Percentiles rank a stretch among this genome's conserved stretches.
phyloP scores from a whole-genome alignment of 2,113 vertebrate genomes.

The Corythaeola cristata region DNA sequence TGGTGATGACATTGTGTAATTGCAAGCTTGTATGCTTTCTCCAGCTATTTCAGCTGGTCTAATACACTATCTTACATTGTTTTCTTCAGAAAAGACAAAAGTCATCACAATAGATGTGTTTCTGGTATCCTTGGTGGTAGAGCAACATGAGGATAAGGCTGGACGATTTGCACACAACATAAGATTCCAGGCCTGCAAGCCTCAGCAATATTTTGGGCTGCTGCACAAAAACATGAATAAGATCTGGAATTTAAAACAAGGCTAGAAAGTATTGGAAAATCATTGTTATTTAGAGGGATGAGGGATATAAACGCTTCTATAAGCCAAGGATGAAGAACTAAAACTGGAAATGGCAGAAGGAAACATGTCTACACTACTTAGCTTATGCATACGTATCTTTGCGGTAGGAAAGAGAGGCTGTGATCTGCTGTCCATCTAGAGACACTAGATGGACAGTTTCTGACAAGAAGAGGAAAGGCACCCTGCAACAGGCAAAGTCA shows the following conservation, averaged over 20 bases:
- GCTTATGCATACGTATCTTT: neutral
- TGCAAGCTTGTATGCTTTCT: neutral
- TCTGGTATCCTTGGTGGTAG: neutral
- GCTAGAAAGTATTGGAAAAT: neutral
- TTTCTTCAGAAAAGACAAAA: neutral
- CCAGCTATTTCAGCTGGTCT: neutral
- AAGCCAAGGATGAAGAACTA: neutral
- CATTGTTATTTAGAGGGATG: neutral
- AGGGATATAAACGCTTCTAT: neutral
- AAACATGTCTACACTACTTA: neutral
- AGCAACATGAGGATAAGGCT: neutral
- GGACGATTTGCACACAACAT: neutral
- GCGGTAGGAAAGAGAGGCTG: neutral
- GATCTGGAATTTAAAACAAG: neutral
- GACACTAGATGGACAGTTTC: neutral
- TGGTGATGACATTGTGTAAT: neutral
- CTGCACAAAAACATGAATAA: neutral
- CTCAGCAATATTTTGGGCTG: neutral
- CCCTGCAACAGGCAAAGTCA: neutral
- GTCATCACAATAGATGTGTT: neutral
- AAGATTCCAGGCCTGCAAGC: neutral
- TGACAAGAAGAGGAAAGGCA: neutral
- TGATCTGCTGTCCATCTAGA: neutral
- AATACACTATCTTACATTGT: neutral
- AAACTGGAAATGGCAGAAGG: neutral